Base-by-base conservation (phyloP, 2,888 invertebrate species). In the Spicauda simplicius region DNA sequence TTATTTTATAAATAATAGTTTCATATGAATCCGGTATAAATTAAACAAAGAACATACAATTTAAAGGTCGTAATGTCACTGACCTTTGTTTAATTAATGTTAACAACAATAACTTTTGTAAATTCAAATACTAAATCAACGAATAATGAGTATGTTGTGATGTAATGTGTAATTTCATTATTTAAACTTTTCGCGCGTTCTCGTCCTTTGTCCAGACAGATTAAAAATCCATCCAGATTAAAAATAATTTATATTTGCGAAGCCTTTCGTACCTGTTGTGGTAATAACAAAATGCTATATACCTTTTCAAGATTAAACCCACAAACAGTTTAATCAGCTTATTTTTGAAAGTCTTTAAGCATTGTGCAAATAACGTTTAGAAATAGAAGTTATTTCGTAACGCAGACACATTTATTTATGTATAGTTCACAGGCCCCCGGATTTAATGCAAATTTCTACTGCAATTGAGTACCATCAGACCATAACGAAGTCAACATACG, bases 361-460 rank as follows among this genome's bases (percentile, higher is more conserved):
- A 25, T 25, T 25, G 25, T 25, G 25, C 25, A 25, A 25, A 5
- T 25, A 25, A 25, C 5, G 33, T 10, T 33, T 33, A 33, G 33
- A 7, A 30, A 33, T 6, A 8, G 8, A 4, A 25, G 25, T 33
- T 33, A 33, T 33, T 6, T 33, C 8, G 33, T 10, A 33, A 33
- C 8, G 10, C 8, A 33, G 8, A 33, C 33, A 33, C 33, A 1
- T 37, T 11, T 12, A 37, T 37, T 37, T 37, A 37, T 45, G n/a
- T 45, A 4, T 45, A 45, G 45, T 11, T 87, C 88, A 88, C 80
- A 82, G 76, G 75, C 76, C 81, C 81, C 83, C 82, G 83, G 81
- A 82, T 84, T 84, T 86, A 90, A 91, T 92, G 91, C 91, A 90
- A 92, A 92, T 92, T 84, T 82, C 67, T 71, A 71, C 76, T 88